Conservation (phyloP, 2,113 vertebrate species). For the Scatophagus argus region DNA sequence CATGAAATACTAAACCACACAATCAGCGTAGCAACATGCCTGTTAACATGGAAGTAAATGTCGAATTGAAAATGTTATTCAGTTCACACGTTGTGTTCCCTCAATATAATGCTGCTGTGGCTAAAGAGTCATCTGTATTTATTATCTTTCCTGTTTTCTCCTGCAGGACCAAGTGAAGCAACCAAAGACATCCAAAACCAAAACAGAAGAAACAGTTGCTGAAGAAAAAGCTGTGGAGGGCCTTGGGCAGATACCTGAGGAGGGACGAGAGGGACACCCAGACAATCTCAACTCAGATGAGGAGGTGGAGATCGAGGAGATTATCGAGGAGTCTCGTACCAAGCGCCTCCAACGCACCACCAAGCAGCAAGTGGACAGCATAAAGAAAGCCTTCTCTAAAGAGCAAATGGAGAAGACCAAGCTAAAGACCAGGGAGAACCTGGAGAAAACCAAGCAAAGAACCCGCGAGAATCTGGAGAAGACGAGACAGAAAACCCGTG, state of each 20-base stretch:
- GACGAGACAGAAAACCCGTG: conserved; percentile 91
- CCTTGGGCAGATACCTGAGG: conserved; percentile 72
- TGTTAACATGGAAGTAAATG: conserved; percentile 7
- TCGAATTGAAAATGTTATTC: conserved; percentile 9
- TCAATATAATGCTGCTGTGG: background rate
- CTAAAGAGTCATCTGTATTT: conserved; percentile 16
- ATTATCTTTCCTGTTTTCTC: conserved; percentile 52
- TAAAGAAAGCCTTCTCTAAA: conserved; percentile 98
- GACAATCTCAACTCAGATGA: conserved; percentile 90
- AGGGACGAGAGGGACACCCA: conserved; percentile 81
- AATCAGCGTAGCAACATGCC: background rate
- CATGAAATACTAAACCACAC: conserved; percentile 16
- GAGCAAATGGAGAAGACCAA: conserved; percentile 94
- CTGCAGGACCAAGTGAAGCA: conserved; percentile 91
- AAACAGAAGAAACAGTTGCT: conserved; percentile 79
- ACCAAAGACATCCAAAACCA: conserved; percentile 85
- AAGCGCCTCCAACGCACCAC: conserved; percentile 93
- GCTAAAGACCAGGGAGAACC: conserved; percentile 92
- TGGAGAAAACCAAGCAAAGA: conserved; percentile 94
- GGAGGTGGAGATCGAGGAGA: conserved; percentile 95
- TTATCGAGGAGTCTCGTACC: conserved; percentile 94
- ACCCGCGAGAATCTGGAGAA: conserved; percentile 97
- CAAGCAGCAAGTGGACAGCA: conserved; percentile 92
- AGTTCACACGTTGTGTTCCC: background rate
- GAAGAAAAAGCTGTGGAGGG: conserved; percentile 81